Conservation (phyloP, 2,113 vertebrate species). For the Tupaia tana region DNA sequence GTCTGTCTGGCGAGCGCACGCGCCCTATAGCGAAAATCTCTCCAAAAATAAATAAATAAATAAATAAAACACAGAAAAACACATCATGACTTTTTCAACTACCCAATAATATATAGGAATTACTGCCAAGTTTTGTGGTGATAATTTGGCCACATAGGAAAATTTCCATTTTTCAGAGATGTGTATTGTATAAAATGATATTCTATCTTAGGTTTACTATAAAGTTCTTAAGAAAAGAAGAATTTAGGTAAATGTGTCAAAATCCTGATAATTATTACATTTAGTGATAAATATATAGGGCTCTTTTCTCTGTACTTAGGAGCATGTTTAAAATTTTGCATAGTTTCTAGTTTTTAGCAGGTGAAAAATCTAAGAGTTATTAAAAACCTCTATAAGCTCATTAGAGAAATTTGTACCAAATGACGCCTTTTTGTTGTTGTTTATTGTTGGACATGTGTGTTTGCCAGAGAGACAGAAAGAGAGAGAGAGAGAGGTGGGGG, state of each 20-base stretch:
- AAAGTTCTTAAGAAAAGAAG: background rate
- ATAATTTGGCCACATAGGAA: background rate
- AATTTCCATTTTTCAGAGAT: background rate
- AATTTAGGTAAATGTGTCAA: background rate
- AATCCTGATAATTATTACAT: background rate
- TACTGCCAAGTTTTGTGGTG: background rate
- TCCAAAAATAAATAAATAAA: no score
- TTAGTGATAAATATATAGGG: background rate
- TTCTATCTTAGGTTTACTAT: background rate
- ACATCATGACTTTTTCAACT: no score
- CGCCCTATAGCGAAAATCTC: no score
- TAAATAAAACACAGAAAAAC: no score
- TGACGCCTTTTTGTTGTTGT: no score
- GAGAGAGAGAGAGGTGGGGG: no score
- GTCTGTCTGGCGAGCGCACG: no score
- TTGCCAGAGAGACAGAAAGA: no score
- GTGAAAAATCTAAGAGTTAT: background rate
- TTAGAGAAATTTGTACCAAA: background rate
- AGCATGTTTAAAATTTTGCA: background rate
- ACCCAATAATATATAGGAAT: background rate
- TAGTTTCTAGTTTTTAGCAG: conserved; percentile 10
- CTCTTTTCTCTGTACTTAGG: background rate
- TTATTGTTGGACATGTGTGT: no score
- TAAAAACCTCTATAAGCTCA: background rate
- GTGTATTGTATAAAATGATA: background rate